Evolutionary conservation across 2,113 vertebrate genomes (phyloP), one percentile per base, ranked within the genome.

Genomic region (Phylloscopus trochiloides): DNA sequence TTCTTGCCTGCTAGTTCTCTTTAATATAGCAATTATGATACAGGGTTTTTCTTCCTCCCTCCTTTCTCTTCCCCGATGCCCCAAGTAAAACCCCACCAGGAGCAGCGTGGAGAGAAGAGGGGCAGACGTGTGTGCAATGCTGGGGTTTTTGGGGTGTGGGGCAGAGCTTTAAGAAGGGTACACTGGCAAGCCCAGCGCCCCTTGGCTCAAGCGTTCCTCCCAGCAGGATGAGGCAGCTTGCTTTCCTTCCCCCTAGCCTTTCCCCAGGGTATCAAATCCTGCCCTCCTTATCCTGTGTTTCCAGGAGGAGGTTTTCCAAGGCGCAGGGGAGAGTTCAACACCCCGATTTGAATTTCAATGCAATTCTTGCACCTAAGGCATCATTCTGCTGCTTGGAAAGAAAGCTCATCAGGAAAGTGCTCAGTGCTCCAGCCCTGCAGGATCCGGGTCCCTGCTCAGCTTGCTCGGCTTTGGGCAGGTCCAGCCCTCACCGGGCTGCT

Each of bases 11-110:
- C 86, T 90, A 52, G 87, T 96, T 91, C 96, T 96, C 92, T 97
- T 90, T 97, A 95, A 97, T 96, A 93, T 54, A 93, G 94, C 93
- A 97, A 89, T 97, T 96, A 96, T n/a, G 22, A 79, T 92, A 83
- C 4, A 47, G 87, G 68, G 48, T 85, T 89, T 86, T 86, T 62
- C 78, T 80, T 79, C 38, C 43, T 86, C 40, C 17, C 58, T 87
- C 55, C n/a, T 12, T 54, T 45, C 31, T 71, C 24, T 38, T 17
- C 17, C 71, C 45, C 18, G 25, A 68, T 14, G 6, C 19, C 29
- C 32, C 67, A 66, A 28, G n/a, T 32, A 50, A 73, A 92, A 52
- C 40, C 51, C 61, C 48, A 22, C 7, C 20, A 67, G 5, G 52
- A 71, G 42, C 12, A 20, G 45, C 28, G 4, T 0, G 1, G 43